Evolutionary conservation across 2,113 vertebrate species (phyloP), one percentile per base, ranked within the genome.

Genomic region (Circaetus gallicus): DNA sequence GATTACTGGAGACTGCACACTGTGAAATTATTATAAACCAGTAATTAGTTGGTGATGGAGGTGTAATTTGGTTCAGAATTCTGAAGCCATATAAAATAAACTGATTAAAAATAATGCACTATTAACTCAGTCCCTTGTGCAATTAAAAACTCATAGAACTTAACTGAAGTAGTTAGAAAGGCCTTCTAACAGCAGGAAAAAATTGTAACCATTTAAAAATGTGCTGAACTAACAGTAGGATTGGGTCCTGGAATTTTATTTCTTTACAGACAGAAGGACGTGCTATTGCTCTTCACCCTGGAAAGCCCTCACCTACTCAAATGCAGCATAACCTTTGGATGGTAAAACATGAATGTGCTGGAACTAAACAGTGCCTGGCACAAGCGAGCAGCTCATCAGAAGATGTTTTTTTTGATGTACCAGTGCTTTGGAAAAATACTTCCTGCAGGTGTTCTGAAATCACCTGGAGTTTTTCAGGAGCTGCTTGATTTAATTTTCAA

Each of bases 21-120:
- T 91, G 96, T 90, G 95, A 97, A 91, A 96, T 93, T 32, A 87
- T 96, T 95, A 96, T 67, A 91, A 94, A 80, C 45, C 74, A 88
- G 91, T 81, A 96, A 97, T 96, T 93, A 88, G 82, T 53, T 93
- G 38, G 50, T 95, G 78, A 95, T 82, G 67, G 78, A 88, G n/a
- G 58, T 36, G 36, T 94, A 93, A 97, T 94, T 95, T 95, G 58
- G 89, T 94, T 95, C 83, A 90, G 52, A 90, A 90, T 91, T 90
- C 55, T 63, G 47, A 91, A 88, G 63, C 55, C 71, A 91, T 55
- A 85, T 50, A 90, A 72, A 91, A 91, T 47, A 19, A 95, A 86
- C 93, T 82, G 70, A 93, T 94, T 89, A 93, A 91, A 95, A 96
- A 91, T 70, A 80, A 92, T 78, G 74, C 26, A 69, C 45, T 28